Evolutionary conservation across 2,797 vertebrate species (phyloP), one percentile per base, ranked within the genome.

Genomic region (Adrianichthys oophorus): DNA sequence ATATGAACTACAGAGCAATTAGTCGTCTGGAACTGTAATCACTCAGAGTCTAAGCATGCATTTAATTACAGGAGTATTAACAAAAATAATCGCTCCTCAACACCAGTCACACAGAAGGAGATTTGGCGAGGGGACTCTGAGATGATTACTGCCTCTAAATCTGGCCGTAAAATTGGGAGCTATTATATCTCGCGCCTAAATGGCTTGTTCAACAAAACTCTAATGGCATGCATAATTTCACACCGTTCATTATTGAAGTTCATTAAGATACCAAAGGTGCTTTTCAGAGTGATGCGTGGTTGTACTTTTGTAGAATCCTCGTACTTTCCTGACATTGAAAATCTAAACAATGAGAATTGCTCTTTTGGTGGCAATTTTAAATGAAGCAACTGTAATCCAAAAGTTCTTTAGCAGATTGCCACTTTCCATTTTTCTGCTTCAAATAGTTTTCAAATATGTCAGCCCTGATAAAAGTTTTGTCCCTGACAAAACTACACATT

Each of bases 61-160:
- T 90, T 92, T 91, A 90, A 92, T 92, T 90, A 87, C 76, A 83
- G 75, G 70, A 82, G 87, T 82, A 90, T 91, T 89, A 90, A 84
- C 79, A 85, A 85, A 87, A 89, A 87, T 68, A 90, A 90, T 84
- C 66, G 48, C 78, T 79, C 82, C 84, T 52, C 49, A 84, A 83
- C 77, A 79, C 84, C 82, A 86, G 78, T 86, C 84, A 72, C 81
- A 84, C 70, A 80, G 80, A 88, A 87, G 79, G 76, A 82, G 85
- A 85, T 88, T 80, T 86, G 83, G 85, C 72, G 55, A 68, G 79
- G 74, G 74, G 82, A 74, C 79, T 76, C 63, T 12, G 71, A 72
- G 72, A 84, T 87, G 82, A 89, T 89, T 90, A 87, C 74, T 48
- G 83, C 82, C 79, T 69, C 82, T 88, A 89, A 88, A 89, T 85